Evolutionary conservation across 2,888 invertebrate species (phyloP), one percentile per base, ranked within the genome.

Genomic region (Octonoba sinensis): DNA sequence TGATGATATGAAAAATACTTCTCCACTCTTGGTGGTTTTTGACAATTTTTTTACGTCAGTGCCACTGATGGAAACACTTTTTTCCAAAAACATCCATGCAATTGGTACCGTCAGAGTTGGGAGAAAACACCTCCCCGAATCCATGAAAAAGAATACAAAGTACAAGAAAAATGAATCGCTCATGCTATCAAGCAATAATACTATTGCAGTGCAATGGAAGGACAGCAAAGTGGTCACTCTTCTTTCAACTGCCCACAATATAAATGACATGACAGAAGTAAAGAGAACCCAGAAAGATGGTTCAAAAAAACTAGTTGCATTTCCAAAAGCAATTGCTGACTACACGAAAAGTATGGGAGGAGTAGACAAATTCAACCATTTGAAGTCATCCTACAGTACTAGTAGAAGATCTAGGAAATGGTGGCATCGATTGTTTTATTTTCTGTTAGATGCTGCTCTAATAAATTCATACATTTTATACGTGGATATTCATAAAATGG

Each of bases 381-480:
- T n/a, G n/a, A n/a, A 67, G 47, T 67, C 54, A 12, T 44, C 46
- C 15, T 70, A 70, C 16, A 57, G 24, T 46, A 16, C 57, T 44
- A 70, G 22, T 57, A 70, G 69, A 57, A 59, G 57, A 46, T 57
- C 47, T 46, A 70, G 57, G 57, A 70, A 70, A 46, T 70, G 69
- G 54, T 59, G 57, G 57, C 69, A 70, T 57, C 18, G 69, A n/a
- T 44, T 57, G 57, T 70, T 57, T 70, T 70, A 46, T 27, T 70
- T 57, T 57, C 54, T 54, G 18, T 57, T 70, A 70, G 57, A 56
- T 70, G 57, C 20, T 70, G 46, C 13, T 57, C 11, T 46, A 57
- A 24, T 57, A 56, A 70, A 57, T 70, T 46, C 69, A 0, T 57
- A 36, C 57, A 57, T 70, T 46, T 57, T 70, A 22, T 70, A 59